Conservation (phyloP, 2,888 invertebrate genomes). For the Cheilosia urbana region DNA sequence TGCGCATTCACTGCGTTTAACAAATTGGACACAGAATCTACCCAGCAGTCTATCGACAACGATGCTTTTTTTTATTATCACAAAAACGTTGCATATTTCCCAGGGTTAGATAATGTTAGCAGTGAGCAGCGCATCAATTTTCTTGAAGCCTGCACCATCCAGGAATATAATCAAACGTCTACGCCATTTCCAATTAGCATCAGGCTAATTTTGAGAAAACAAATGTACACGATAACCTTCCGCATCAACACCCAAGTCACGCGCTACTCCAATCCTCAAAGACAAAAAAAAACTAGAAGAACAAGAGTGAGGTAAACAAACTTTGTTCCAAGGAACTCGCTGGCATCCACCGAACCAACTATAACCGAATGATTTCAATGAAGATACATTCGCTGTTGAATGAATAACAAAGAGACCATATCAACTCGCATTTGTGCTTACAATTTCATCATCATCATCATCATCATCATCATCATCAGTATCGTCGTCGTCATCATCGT, state of each 20-base stretch:
- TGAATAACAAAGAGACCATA: conserved; percentile 66
- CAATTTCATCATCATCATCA: conserved; percentile 73
- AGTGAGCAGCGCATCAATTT: background rate
- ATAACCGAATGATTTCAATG: conserved; percentile 63
- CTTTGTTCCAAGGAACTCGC: conserved; percentile 42
- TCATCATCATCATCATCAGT: conserved; percentile 30
- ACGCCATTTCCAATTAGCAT: conserved; percentile 63
- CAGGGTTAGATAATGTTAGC: too few relatives aligned
- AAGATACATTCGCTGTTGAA: conserved; percentile 60
- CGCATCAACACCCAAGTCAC: conserved; percentile 69
- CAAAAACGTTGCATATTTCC: too few relatives aligned
- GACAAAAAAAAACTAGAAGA: background rate
- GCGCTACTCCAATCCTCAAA: conserved; percentile 28
- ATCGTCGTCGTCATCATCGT: background rate
- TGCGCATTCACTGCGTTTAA: too few relatives aligned
- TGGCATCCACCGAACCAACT: background rate
- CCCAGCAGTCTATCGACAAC: too few relatives aligned
- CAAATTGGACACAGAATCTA: too few relatives aligned
- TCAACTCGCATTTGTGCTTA: conserved; percentile 70
- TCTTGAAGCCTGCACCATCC: conserved; percentile 15
- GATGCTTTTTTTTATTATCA: too few relatives aligned
- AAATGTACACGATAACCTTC: conserved; percentile 38
- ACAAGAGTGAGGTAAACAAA: conserved; percentile 11
- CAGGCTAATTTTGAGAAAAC: conserved; percentile 38
- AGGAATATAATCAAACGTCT: conserved; percentile 61